Evolutionary conservation across 2,888 invertebrate genomes (phyloP).

Genomic region (Ectemnius lituratus): DNA sequence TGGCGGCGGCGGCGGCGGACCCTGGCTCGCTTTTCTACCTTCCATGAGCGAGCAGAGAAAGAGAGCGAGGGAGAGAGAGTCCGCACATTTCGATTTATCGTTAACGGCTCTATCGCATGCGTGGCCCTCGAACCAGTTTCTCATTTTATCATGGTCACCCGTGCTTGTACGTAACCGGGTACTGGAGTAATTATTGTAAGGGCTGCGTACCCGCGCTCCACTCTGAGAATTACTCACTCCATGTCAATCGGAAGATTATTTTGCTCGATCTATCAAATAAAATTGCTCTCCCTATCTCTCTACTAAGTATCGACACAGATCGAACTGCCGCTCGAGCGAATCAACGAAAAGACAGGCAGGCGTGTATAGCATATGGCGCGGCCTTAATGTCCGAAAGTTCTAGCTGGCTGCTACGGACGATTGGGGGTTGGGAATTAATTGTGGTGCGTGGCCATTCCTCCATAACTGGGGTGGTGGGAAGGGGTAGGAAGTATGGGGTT

Average conservation of each 20-base stretch:
- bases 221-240: slow-evolving; percentile 33
- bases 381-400: no score
- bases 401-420: no score
- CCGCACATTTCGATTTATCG: slow-evolving; percentile 76
- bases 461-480: no score
- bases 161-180: slow-evolving; percentile 61
- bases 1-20: slow-evolving; percentile 17
- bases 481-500: no score
- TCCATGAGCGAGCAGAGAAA: slow-evolving; percentile 22
- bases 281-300: neutral
- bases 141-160: slow-evolving; percentile 67
- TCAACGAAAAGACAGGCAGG: slow-evolving; percentile 3
- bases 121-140: slow-evolving; percentile 68
- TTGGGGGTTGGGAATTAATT: no score
- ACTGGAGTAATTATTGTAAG: slow-evolving; percentile 65
- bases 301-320: no score
- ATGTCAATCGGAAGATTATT: slow-evolving; percentile 21
- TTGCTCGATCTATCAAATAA: slow-evolving; percentile 13
- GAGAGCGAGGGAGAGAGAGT: slow-evolving; percentile 8
- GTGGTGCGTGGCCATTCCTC: no score
- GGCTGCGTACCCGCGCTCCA: slow-evolving; percentile 22
- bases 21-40: slow-evolving; percentile 40
- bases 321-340: no score
- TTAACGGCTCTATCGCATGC: slow-evolving; percentile 76
- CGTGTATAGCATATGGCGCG: neutral